Percentiles rank a stretch among this genome's conserved stretches.
Evolutionary conservation across 1,140 invertebrate species (phyloP).

Genomic region (Gryllus bimaculatus): DNA sequence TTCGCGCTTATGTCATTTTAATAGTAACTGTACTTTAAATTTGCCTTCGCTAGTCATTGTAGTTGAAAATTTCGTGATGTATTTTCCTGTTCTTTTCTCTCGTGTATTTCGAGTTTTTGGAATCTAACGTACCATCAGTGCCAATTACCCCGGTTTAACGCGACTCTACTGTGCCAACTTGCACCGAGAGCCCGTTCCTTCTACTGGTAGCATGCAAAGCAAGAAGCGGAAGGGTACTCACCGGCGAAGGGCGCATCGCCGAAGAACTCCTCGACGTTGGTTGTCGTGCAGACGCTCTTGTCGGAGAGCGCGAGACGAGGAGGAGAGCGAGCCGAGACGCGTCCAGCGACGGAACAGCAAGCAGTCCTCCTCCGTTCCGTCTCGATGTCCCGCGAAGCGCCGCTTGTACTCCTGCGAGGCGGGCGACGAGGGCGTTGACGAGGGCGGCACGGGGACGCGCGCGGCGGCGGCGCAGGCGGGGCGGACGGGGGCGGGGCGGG

Average conservation of each 20-base stretch:
- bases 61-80: no score
- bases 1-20: no score
- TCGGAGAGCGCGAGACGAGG: constrained; percentile 57
- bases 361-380: constrained; percentile 56
- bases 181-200: no score
- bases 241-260: constrained; percentile 79
- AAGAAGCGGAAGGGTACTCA: constrained; percentile 36
- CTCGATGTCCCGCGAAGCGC: constrained; percentile 67
- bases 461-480: constrained; percentile 17
- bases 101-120: no score
- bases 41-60: no score
- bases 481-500: constrained; percentile 62
- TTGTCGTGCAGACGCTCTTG: constrained; percentile 69
- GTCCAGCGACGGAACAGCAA: constrained; percentile 45
- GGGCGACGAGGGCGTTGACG: background rate
- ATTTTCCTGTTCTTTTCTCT: no score
- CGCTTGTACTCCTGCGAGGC: constrained; percentile 60
- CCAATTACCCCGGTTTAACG: no score
- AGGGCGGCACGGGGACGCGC: background rate
- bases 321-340: constrained; percentile 50
- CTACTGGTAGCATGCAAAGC: no score
- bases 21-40: no score
- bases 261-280: constrained; percentile 74
- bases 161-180: no score
- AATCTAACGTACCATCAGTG: no score